These are phyloP conservation scores for Caradrina kadenii DNA, from an alignment of 2,888 invertebrate species.

Conservation along the genomic window DNA sequence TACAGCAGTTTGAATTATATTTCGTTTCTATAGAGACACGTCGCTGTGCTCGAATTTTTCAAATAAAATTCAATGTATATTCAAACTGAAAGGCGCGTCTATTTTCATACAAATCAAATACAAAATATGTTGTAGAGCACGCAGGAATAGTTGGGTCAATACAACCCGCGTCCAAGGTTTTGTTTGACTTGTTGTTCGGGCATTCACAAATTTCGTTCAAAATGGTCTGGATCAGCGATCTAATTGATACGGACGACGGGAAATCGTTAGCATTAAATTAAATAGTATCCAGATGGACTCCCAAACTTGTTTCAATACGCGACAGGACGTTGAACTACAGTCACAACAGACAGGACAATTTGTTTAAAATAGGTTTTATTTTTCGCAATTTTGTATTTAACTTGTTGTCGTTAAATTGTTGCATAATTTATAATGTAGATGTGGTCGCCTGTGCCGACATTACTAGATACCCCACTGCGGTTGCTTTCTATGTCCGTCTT, in stretches of 20 bases:
- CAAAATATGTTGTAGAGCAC: conserved; percentile 32
- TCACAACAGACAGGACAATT: conserved; percentile 9
- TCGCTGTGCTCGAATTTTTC: conserved; percentile 32
- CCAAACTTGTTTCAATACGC: conserved; percentile 28
- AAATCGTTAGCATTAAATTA: conserved; percentile 41
- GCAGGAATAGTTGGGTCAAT: conserved; percentile 45
- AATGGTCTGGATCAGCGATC: conserved; percentile 31
- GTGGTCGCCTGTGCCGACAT: neutral
- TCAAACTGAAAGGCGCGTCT: conserved; percentile 42
- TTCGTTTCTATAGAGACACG: conserved; percentile 30
- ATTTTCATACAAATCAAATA: conserved; percentile 59
- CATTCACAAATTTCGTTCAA: conserved; percentile 49
- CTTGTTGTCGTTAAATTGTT: neutral
- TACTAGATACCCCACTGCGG: neutral
- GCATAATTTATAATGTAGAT: neutral
- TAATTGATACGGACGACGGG: conserved; percentile 49
- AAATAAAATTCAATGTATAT: conserved; percentile 54
- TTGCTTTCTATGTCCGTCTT: too few species aligned
- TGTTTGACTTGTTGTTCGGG: conserved; percentile 52
- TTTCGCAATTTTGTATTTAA: neutral
- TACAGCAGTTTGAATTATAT: conserved; percentile 11
- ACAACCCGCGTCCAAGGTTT: conserved; percentile 44
- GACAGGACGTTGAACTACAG: neutral
- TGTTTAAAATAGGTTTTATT: neutral
- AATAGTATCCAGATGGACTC: conserved; percentile 13